Base-by-base conservation (phyloP, 92 coral and sea anemone species). In the Heliopora coerulea region DNA sequence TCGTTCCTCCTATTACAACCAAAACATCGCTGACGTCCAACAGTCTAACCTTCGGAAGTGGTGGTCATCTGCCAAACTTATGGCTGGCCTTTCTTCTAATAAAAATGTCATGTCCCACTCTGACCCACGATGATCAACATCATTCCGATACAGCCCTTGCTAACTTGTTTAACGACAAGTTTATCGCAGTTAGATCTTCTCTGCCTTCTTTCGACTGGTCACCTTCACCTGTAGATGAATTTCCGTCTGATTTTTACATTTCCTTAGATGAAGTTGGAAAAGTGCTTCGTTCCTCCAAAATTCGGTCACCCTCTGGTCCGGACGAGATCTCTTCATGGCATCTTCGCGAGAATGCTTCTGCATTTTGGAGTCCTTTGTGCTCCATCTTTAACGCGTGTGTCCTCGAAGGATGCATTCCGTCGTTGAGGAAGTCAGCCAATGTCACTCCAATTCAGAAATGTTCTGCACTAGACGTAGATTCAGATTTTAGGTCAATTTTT, bases 281-380 rank as follows among this genome's bases (percentile, higher is more conserved):
- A 20, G 72, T 73, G 54, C 49, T 75, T 21, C 81, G 61, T 56
- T 50, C 74, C 12, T 34, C 82, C 18, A 77, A 77, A 32, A 75
- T 78, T 49, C 59, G 65, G 32, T 65, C 59, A 0, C 35, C 82
- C 41, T 37, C 69, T 48, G 75, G 75, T 25, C 75, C 75, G 9
- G 37, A 68, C 24, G 44, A 68, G 25, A 63, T 54, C 46, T 35
- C 66, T 3, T 59, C 76, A 6, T 65, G 82, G 57, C 35, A 49
- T 24, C 62, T 65, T 9, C 58, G 56, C 35, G 75, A 65, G 82
- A 65, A 65, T 19, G 82, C 67, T 0, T 34, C 75, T 0, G 11
- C 40, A 44, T 48, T 65, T 20, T 10, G 73, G 20, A 8, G 73
- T 31, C 54, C 73, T 17, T 65, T 65, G 73, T 65, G 73, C 56